These are phyloP conservation scores for Catostomus latipinnis DNA, from an alignment of 2,797 vertebrate genomes.

Conservation along the genomic window DNA sequence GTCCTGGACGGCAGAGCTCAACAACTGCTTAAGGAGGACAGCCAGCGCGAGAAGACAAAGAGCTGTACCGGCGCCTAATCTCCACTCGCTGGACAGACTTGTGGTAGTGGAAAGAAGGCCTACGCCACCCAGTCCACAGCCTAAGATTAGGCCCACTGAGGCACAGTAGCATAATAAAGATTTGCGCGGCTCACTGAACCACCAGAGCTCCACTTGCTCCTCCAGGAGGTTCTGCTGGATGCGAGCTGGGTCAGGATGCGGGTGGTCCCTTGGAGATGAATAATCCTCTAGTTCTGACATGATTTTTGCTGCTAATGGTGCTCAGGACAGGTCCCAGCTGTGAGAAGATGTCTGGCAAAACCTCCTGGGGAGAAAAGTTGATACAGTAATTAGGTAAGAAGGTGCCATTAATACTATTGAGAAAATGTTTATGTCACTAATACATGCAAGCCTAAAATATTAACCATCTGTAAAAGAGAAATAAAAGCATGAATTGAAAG, in stretches of 20 bases:
- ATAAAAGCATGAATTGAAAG: no score
- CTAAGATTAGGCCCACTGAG: slow-evolving; percentile 88
- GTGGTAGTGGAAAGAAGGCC: slow-evolving; percentile 92
- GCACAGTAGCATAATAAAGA: slow-evolving; percentile 90
- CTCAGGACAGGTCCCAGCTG: neutral
- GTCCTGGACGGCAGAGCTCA: slow-evolving; percentile 97
- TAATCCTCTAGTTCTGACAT: slow-evolving; percentile 87
- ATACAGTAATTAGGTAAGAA: slow-evolving; percentile 8
- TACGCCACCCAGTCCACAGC: slow-evolving; percentile 90
- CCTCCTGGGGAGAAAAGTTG: slow-evolving; percentile 1
- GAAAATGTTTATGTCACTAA: neutral
- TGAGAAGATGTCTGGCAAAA: slow-evolving; percentile 11
- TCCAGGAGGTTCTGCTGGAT: slow-evolving; percentile 90
- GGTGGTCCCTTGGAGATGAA: slow-evolving; percentile 64
- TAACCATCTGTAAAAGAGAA: neutral
- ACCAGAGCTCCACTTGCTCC: slow-evolving; percentile 98
- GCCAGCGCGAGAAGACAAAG: slow-evolving; percentile 92
- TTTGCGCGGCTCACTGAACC: slow-evolving; percentile 92
- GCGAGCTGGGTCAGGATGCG: slow-evolving; percentile 73
- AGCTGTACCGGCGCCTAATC: slow-evolving; percentile 86
- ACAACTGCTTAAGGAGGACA: slow-evolving; percentile 93
- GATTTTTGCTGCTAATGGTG: slow-evolving; percentile 51
- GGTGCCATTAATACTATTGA: neutral
- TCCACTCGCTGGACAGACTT: slow-evolving; percentile 94
- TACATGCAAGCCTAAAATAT: neutral